Evolutionary conservation across 2,797 vertebrate genomes (phyloP), one percentile per base, ranked within the genome.

Genomic region (Enteromius thamalakanensis): DNA sequence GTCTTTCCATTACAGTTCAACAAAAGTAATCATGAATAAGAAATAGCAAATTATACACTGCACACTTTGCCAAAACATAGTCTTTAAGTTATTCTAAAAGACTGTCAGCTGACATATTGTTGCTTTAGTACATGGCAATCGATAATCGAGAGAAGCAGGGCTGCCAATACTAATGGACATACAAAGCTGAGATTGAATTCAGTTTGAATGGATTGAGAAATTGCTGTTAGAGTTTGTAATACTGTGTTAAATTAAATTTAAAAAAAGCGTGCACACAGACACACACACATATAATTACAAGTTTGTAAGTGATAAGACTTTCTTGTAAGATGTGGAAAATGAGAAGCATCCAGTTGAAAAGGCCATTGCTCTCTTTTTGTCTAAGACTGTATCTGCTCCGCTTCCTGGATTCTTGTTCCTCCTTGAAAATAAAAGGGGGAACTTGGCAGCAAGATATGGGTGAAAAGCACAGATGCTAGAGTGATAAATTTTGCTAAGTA

Each of bases 401-500:
- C 37, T 80, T 67, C 47, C 19, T 6, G 15, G 21, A 3, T 58
- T 64, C 29, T 67, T 58, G 9, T 53, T 51, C 47, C 51, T 84
- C 42, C 37, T 76, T 67, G 42, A 60, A 65, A 75, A 69, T 45
- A 58, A 76, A 51, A 75, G 47, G 51, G 12, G 9, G 15, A 75
- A 6, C 40, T 53, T 80, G 40, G 51, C 26, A n/a, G 65, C 75
- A 58, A 67, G 40, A 76, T 76, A 10, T 37, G 40, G 9, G 47
- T 60, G 60, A 45, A 34, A 62, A 55, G 45, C 58, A 34, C 72
- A 82, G 80, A 80, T 76, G 71, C 70, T 69, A 26, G 55, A 79
- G 65, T 85, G 88, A 90, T 88, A 89, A 89, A 89, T 87, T 84
- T 76, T 11, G 80, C 68, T 85, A 77, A 90, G 83, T 83, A 77